Base-by-base conservation (phyloP, 1,140 invertebrate genomes). In the Oscheius sp. region DNA sequence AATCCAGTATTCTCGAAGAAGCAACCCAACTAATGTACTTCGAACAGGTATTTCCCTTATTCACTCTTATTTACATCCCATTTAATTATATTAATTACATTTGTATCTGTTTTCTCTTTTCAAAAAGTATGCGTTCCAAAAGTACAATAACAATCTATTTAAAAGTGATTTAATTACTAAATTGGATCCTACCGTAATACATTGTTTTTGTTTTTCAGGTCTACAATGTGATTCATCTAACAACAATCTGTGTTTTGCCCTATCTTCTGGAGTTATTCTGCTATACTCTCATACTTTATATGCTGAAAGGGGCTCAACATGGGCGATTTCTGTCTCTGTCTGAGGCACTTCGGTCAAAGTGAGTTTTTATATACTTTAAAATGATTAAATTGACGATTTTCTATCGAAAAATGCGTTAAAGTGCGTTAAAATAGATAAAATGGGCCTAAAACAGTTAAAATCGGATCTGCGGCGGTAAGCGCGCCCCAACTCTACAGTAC, bases 211-310 rank as follows among this genome's bases (percentile, higher is more conserved):
- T 13, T 28, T 68, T 68, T 61, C 34, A 68, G 67, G 28, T 52
- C 3, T 74, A 74, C 32, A 74, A 74, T 36, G 36, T 74, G 31
- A 15, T 74, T 18, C 72, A 74, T 52, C 29, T 74, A 13, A 29
- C 64, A 13, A 74, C 65, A n/a, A 52, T 71, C 38, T 71, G 69
- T 64, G 59, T 71, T 3, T 23, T 71, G 28, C 69, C 69, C 18
- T 71, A 74, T 52, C 38, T 69, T 15, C 15, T 67, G 15, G 72
- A 74, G 38, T 36, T 74, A 13, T 58, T 74, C 31, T 74, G 64
- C 35, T 74, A 74, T 46, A 61, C 72, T 4, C 4, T 63, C n/a
- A 74, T 74, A n/a, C 52, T 74, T 13, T 74, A 66, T 28, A 31
- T 29, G 29, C 29, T 65, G 18, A 45, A 3, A 52, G 31, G 18